phyloP scores from a whole-genome alignment of 2,888 invertebrate species.

The Dicyrtomina minuta region DNA sequence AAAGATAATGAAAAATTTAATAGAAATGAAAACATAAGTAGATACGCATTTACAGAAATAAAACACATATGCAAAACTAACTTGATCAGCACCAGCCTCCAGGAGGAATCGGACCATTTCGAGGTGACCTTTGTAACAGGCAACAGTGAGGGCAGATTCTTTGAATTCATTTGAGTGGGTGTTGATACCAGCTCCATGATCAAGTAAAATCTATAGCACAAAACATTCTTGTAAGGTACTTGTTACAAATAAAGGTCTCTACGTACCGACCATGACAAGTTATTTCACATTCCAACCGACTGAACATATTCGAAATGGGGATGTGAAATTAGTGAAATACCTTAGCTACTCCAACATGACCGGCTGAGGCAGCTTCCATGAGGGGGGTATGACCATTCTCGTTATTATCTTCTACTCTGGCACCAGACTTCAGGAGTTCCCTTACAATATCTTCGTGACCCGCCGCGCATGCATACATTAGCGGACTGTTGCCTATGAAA shows the following conservation, averaged over 20 bases:
- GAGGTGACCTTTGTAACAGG: slow-evolving; percentile 94
- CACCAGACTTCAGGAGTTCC: slow-evolving; percentile 82
- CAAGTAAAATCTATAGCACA: slow-evolving; percentile 69
- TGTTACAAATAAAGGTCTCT: too few relatives aligned
- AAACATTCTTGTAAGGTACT: background rate
- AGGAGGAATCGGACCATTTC: slow-evolving; percentile 96
- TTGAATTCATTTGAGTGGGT: slow-evolving; percentile 99
- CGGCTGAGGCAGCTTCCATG: slow-evolving; percentile 97
- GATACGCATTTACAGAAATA: too few relatives aligned
- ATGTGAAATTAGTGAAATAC: slow-evolving; percentile 58
- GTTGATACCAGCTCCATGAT: slow-evolving; percentile 95
- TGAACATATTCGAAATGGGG: too few relatives aligned
- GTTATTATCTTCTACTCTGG: slow-evolving; percentile 97
- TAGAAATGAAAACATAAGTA: too few relatives aligned
- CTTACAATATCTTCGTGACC: slow-evolving; percentile 91
- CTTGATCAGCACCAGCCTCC: slow-evolving; percentile 88
- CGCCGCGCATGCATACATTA: slow-evolving; percentile 95
- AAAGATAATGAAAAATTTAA: too few relatives aligned
- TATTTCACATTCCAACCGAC: too few relatives aligned
- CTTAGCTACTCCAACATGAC: slow-evolving; percentile 89
- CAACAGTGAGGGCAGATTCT: slow-evolving; percentile 92
- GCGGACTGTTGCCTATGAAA: slow-evolving; percentile 79
- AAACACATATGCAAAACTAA: slow-evolving; percentile 54
- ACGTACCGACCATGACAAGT: too few relatives aligned
- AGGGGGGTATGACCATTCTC: slow-evolving; percentile 99